phyloP scores from a whole-genome alignment of 2,797 vertebrate genomes.

The Notolepis coatsorum region DNA sequence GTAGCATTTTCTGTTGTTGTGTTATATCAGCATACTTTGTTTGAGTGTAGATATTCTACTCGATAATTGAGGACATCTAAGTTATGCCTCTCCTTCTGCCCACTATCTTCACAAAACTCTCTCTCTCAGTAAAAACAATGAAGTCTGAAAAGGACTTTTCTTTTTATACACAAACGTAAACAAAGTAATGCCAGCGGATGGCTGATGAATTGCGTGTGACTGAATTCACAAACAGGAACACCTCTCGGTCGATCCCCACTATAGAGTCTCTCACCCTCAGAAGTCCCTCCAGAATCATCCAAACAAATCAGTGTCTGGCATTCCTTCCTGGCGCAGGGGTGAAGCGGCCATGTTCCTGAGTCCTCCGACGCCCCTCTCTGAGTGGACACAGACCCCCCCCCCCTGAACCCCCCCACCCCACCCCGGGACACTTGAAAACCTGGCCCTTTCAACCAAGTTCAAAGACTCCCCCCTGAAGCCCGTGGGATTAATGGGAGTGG shows the following conservation, averaged over 20 bases:
- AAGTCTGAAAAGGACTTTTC: neutral
- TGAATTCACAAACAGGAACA: slow-evolving; percentile 20
- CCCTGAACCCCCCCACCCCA: neutral
- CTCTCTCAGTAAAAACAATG: neutral
- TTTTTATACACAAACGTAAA: slow-evolving; percentile 7
- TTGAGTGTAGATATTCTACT: slow-evolving; percentile 32
- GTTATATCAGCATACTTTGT: slow-evolving; percentile 9
- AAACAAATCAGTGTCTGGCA: too few species aligned
- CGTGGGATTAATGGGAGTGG: slow-evolving; percentile 5
- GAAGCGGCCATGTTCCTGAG: too few species aligned
- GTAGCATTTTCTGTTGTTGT: neutral
- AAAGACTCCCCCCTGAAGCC: slow-evolving; percentile 24
- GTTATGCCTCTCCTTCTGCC: neutral
- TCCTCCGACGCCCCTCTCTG: slow-evolving; percentile 4
- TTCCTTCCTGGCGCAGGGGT: too few species aligned
- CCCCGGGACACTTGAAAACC: slow-evolving; percentile 17
- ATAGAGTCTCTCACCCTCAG: slow-evolving; percentile 15
- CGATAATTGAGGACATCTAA: slow-evolving; percentile 41
- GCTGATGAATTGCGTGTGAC: slow-evolving; percentile 4
- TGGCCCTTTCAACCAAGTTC: slow-evolving; percentile 38
- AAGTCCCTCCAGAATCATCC: neutral
- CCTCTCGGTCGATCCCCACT: slow-evolving; percentile 16
- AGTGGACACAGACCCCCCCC: slow-evolving; percentile 16
- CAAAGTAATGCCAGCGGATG: neutral
- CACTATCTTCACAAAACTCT: neutral